These are phyloP conservation scores for Sepioteuthis lessoniana DNA, from an alignment of 2,888 invertebrate species.

Conservation along the genomic window DNA sequence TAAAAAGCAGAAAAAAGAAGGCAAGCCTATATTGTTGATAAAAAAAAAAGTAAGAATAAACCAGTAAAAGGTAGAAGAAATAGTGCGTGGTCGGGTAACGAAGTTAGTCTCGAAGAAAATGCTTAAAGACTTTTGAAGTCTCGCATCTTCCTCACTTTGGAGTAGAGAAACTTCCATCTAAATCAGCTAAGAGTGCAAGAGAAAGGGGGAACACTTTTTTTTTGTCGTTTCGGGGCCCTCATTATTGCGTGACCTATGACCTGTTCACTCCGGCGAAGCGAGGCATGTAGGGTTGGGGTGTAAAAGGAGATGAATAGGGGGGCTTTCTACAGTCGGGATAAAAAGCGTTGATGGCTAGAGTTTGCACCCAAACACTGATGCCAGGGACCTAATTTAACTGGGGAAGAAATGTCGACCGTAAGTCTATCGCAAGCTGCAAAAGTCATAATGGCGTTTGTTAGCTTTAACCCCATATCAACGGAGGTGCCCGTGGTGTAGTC, in stretches of 20 bases:
- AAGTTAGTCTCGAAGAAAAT: neutral
- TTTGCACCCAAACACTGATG: neutral
- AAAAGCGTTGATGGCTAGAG: neutral
- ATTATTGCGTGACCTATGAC: neutral
- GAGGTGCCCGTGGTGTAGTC: no score
- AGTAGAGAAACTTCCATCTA: neutral
- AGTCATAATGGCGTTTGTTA: neutral
- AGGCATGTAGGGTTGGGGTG: slow-evolving; percentile 15
- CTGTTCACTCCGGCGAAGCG: neutral
- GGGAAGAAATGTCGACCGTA: neutral
- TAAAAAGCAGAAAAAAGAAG: no score
- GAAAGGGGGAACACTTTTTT: neutral
- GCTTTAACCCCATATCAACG: no score
- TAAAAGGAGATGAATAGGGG: neutral
- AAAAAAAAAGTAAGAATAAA: neutral
- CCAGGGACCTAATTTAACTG: neutral
- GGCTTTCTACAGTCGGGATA: neutral
- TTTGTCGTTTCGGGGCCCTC: neutral
- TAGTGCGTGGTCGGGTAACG: neutral
- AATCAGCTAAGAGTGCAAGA: neutral
- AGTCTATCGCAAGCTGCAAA: neutral
- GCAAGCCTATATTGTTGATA: neutral
- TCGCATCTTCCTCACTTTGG: neutral
- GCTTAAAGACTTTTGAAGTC: neutral
- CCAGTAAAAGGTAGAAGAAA: no score